Evolutionary conservation across 2,888 invertebrate species (phyloP), one percentile per base, ranked within the genome.

Genomic region (Petrolisthes cinctipes): DNA sequence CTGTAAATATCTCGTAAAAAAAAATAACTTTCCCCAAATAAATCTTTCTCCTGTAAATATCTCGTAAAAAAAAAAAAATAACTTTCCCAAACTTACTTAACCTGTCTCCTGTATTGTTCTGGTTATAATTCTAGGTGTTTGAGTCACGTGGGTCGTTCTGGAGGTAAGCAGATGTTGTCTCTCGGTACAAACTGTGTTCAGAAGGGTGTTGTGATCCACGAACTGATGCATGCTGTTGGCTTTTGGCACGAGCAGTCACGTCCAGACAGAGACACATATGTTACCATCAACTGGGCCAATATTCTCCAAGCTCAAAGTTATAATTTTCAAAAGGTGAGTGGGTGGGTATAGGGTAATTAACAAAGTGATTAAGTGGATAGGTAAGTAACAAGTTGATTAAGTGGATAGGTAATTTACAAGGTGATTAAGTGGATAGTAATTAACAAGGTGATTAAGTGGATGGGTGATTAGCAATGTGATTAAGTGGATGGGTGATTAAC

Each of bases 221-320:
- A 94, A 91, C 91, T 94, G 66, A 93, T 94, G 92, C 94, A 94
- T 91, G 93, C 93, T 0, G 91, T 93, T 4, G 94, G 94, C 0
- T 93, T 94, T 91, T 93, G 93, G 93, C 94, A 94, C 91, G 94
- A 94, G 90, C 94, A 94, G 91, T 93, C 92, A 82, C 91, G 94
- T 68, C 91, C 91, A 3, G 94, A 94, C 92, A 92, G 94, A 51
- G 94, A 94, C 90, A 91, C 92, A 9, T 92, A 92, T 91, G 93
- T 94, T 57, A 92, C 90, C 51, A 92, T 94, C 79, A 90, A 92
- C 71, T 92, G 91, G 90, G 90, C 91, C 54, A 93, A 92, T 91
- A 92, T 93, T 80, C 91, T 91, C 23, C 81, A 86, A 90, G 92
- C n/a, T n/a, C n/a, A n/a, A n/a, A n/a, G n/a, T n/a, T n/a, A n/a